Base-by-base conservation (phyloP, 2,113 vertebrate species). In the Solenodon paradoxus region DNA sequence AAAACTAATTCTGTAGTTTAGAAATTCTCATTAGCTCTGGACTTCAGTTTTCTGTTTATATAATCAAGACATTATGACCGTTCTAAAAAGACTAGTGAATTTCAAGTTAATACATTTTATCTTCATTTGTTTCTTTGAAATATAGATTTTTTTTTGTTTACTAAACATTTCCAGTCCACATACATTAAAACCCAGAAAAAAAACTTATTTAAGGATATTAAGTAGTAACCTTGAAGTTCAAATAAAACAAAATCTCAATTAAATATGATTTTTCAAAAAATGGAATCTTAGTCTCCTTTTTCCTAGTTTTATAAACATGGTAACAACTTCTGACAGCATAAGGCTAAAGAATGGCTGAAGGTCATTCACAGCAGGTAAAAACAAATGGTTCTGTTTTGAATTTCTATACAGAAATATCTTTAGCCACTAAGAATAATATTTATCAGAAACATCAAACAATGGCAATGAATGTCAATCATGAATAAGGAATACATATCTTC, bases 241-340 rank as follows among this genome's bases (percentile, higher is more conserved):
- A 87, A 72, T 81, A 71, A 94, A 89, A 89, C 5, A 94, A 80
- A 95, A 55, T 83, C 32, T 86, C 63, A 94, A 75, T 38, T 57
- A 84, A 63, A 20, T 51, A 38, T 20, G 11, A 47, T n/a, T 45
- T 68, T 88, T 61, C n/a, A 61, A 75, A 79, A 94, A 84, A 61
- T 24, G 35, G 11, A 91, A 77, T 19, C 42, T 51, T 80, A 72
- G 13, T 77, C n/a, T 69, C 64, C 64, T n/a, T 35, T 68, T 90
- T 9, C 17, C 22, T 75, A 66, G 20, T 88, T 83, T 88, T 57
- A 75, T 15, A 96, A 93, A 53, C 9, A 72, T 35, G 3, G 85
- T 85, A 93, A 90, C 32, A 12, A 94, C 38, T n/a, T 28, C n/a
- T 79, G 74, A 86, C 40, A 90, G 35, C 12, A 26, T 19, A 88